Base-by-base conservation (phyloP, 1,140 invertebrate genomes). In the Frieseomelitta varia region DNA sequence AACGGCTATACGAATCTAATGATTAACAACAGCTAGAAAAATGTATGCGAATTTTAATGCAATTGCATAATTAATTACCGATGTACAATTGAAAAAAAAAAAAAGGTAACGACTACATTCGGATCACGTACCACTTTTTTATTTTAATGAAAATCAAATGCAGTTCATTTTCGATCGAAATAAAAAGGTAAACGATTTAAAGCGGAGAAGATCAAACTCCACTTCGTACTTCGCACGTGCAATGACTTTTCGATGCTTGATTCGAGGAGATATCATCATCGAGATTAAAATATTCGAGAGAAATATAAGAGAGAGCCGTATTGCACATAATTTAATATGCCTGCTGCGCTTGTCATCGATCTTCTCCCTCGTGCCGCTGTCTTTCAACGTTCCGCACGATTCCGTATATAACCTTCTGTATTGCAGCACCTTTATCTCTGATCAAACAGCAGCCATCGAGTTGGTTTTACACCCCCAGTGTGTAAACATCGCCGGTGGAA, bases 401-500 rank as follows among this genome's bases (percentile, higher is more conserved):
- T 6, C 14, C 19, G 0, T 65, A 68, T 39, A 82, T 47, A 47
- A 47, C 39, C 39, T 55, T 67, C 24, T 67, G 47, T 24, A 21
- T 76, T 4, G 65, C 24, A 19, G 4, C 11, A 30, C 19, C 65
- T 77, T 58, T 51, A 51, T 58, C 39, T 84, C 24, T 30, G 76
- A 79, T 55, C 67, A 84, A 84, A 72, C 67, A 63, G 27, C 15
- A 58, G 34, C 51, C 15, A 27, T 65, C 39, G 53, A 61, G 51
- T 56, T 30, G 12, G 4, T 19, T 51, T 58, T 21, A 30, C 39
- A 34, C 55, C 19, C 30, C 51, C 51, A 39, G 67, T 67, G 67
- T 51, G 53, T 71, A 71, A 78, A 83, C 81, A 78, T 78, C 74
- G 17, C 8, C 51, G 51, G 51, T 24, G 82, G 77, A 73, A 84